A percentile compares a stretch with the other conserved stretches of the same genome.
phyloP scores from a whole-genome alignment of 2,888 invertebrate genomes.

The Aspidiotus destructor region DNA sequence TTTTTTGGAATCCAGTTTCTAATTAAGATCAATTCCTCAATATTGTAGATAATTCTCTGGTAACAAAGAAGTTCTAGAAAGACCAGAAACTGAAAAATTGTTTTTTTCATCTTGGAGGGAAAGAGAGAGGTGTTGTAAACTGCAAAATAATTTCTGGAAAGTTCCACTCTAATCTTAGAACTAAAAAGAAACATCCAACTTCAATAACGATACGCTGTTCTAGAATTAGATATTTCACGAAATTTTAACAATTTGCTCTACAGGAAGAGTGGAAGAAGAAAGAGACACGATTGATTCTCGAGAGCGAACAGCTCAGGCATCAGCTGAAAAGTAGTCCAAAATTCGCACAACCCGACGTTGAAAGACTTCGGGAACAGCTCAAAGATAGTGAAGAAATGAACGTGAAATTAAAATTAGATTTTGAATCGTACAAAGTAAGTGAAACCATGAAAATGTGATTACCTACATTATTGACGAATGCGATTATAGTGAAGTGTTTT shows the following conservation, averaged over 20 bases:
- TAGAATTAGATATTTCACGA: neutral
- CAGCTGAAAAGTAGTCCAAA: constrained; percentile 15
- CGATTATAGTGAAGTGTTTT: neutral
- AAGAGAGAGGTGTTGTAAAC: too few species aligned
- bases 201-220: neutral
- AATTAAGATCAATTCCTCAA: too few species aligned
- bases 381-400: constrained; percentile 28
- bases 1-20: too few species aligned
- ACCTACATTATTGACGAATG: neutral
- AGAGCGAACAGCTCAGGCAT: constrained; percentile 20
- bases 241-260: neutral
- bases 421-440: constrained; percentile 23
- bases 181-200: too few species aligned
- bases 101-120: too few species aligned
- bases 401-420: constrained; percentile 30
- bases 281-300: constrained; percentile 15
- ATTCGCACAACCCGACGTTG: constrained; percentile 12
- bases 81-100: too few species aligned
- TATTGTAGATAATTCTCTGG: too few species aligned
- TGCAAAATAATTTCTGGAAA: too few species aligned
- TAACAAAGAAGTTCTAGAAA: too few species aligned
- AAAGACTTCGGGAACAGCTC: constrained; percentile 25
- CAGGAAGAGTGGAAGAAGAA: constrained; percentile 24
- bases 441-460: neutral
- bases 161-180: too few species aligned